These are phyloP conservation scores for Falco peregrinus DNA, from an alignment of 2,797 vertebrate genomes.

Conservation along the genomic window DNA sequence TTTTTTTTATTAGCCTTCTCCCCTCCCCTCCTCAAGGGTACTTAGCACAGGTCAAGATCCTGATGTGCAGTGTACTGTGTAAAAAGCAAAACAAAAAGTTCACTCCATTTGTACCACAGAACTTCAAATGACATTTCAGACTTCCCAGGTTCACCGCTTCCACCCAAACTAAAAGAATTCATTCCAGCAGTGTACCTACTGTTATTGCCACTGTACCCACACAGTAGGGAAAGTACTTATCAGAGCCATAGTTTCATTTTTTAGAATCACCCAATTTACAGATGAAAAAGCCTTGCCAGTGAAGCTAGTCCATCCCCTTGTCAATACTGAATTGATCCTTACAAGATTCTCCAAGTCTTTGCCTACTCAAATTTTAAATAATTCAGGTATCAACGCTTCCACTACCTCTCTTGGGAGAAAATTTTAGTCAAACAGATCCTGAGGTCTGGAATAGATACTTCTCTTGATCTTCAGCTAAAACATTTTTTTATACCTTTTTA, in stretches of 20 bases:
- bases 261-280: not conserved
- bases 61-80: not conserved
- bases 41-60: not conserved
- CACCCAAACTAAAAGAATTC: not conserved
- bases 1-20: not conserved
- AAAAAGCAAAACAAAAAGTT: not conserved
- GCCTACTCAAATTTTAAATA: not conserved
- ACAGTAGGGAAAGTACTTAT: not conserved
- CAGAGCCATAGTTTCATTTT: not conserved
- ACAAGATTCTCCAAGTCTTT: not conserved
- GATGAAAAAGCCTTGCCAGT: not conserved
- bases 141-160: not conserved
- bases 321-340: not conserved
- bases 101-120: not conserved
- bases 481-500: not conserved
- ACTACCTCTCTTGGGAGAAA: not conserved
- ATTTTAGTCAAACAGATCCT: not conserved
- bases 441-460: not conserved
- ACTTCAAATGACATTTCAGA: not conserved
- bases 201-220: not conserved
- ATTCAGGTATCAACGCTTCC: not conserved
- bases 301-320: not conserved
- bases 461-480: not conserved
- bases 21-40: not conserved
- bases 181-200: not conserved